Conservation (phyloP, 1,140 invertebrate species). For the Tetramorium alpestre region DNA sequence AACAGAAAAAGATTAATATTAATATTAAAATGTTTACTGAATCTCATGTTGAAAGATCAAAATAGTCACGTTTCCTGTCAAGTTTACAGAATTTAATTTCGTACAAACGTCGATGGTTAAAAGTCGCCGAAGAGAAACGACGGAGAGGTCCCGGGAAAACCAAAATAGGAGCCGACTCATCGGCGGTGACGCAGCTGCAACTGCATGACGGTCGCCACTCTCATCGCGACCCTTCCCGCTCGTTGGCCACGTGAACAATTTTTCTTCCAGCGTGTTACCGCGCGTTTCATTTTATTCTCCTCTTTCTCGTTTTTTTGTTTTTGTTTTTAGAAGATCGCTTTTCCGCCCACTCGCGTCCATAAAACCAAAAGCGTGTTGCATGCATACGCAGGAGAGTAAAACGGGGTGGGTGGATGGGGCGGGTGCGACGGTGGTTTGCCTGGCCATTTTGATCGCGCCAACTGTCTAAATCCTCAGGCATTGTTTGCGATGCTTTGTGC, state of each 20-base stretch:
- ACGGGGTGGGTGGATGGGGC: background rate
- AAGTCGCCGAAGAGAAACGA: background rate
- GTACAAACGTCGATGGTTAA: background rate
- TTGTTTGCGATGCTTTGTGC: slow-evolving; percentile 73
- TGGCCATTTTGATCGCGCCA: slow-evolving; percentile 73
- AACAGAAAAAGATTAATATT: background rate
- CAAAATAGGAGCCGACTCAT: slow-evolving; percentile 37
- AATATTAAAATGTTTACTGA: background rate
- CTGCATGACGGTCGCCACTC: slow-evolving; percentile 30
- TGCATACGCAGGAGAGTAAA: slow-evolving; percentile 41
- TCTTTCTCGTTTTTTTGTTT: slow-evolving; percentile 7
- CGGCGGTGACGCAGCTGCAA: slow-evolving; percentile 50
- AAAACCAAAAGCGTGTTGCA: slow-evolving; percentile 75
- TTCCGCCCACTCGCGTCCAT: slow-evolving; percentile 67
- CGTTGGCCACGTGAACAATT: slow-evolving; percentile 67
- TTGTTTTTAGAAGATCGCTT: slow-evolving; percentile 67
- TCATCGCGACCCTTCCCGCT: slow-evolving; percentile 26
- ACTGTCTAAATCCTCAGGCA: slow-evolving; percentile 74
- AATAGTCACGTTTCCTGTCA: background rate
- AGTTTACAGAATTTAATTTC: slow-evolving; percentile 17
- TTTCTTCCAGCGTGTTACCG: slow-evolving; percentile 71
- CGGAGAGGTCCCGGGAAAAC: slow-evolving; percentile 1
- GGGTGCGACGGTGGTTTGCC: slow-evolving; percentile 11
- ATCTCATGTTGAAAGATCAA: background rate
- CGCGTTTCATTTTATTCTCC: slow-evolving; percentile 67